A percentile compares a stretch with the other conserved stretches of the same genome.
Evolutionary conservation across 2,888 invertebrate genomes (phyloP).

Genomic region (Steromphala cineraria): DNA sequence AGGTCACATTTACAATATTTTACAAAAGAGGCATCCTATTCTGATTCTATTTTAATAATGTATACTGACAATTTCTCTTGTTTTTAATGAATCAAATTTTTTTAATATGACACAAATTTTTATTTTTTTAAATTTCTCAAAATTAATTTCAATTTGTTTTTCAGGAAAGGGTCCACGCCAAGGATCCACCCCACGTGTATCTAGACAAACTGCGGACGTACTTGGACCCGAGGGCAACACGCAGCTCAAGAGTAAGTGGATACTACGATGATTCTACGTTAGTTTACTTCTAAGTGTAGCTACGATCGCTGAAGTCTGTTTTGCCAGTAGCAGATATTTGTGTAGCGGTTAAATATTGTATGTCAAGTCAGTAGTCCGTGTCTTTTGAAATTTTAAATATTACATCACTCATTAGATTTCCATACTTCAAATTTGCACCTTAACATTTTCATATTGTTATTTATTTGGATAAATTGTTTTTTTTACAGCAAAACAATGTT

Average conservation of each 20-base stretch:
- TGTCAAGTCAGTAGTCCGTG: neutral
- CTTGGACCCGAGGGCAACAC: constrained; percentile 95
- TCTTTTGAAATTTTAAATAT: neutral
- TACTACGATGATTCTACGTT: neutral
- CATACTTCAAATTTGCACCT: no score
- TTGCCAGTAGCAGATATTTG: neutral
- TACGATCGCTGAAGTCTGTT: neutral
- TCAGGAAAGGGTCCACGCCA: constrained; percentile 97
- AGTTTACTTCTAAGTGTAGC: neutral
- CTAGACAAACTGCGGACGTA: constrained; percentile 95
- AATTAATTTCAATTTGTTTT: constrained; percentile 67
- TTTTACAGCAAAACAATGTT: no score
- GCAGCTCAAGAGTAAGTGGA: constrained; percentile 89
- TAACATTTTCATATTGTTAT: no score
- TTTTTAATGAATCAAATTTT: no score
- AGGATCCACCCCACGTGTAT: constrained; percentile 97
- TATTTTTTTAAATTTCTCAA: no score
- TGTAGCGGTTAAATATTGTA: constrained; percentile 1
- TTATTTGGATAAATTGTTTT: no score
- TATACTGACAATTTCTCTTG: no score
- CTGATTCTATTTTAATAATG: no score
- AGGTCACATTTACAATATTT: no score
- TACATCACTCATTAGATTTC: neutral
- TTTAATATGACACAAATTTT: no score
- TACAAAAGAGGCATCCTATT: no score